A percentile compares a stretch with the other conserved stretches of the same genome.
These are phyloP conservation scores for Betta splendens DNA, from an alignment of 2,797 vertebrate species.

Conservation along the genomic window DNA sequence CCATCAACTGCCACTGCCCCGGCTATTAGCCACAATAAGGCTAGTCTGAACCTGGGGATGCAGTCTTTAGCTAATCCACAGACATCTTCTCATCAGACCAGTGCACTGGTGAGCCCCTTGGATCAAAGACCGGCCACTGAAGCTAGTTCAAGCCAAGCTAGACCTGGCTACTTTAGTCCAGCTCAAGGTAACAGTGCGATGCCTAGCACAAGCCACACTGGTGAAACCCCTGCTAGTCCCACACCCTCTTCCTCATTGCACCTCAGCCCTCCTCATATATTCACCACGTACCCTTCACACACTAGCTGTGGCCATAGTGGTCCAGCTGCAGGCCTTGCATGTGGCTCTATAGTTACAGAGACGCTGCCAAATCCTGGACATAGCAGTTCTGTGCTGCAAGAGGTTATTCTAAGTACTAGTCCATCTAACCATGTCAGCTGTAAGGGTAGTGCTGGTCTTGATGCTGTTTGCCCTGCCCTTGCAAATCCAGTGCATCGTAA, in stretches of 20 bases:
- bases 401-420: background rate
- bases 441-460: background rate
- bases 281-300: conserved; percentile 1
- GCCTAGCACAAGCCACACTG: conserved; percentile 17
- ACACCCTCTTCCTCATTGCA: conserved; percentile 1
- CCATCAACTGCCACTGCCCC: background rate
- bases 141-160: conserved; percentile 4
- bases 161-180: conserved; percentile 18
- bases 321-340: conserved; percentile 17
- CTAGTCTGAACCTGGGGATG: conserved; percentile 9
- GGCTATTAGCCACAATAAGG: conserved; percentile 11
- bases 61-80: conserved; percentile 9
- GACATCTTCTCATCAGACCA: conserved; percentile 17
- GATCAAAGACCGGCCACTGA: conserved; percentile 26
- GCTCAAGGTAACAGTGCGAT: conserved; percentile 46
- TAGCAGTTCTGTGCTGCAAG: background rate
- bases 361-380: background rate
- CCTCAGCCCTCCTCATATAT: conserved; percentile 19
- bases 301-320: conserved; percentile 12
- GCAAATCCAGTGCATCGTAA: conserved; percentile 3
- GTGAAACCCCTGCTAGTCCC: conserved; percentile 1
- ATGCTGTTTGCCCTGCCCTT: conserved; percentile 1
- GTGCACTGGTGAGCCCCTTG: conserved; percentile 7
- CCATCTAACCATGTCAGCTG: background rate
- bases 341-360: background rate